These are phyloP conservation scores for Sesamia nonagrioides DNA, from an alignment of 1,140 invertebrate species.

Conservation along the genomic window DNA sequence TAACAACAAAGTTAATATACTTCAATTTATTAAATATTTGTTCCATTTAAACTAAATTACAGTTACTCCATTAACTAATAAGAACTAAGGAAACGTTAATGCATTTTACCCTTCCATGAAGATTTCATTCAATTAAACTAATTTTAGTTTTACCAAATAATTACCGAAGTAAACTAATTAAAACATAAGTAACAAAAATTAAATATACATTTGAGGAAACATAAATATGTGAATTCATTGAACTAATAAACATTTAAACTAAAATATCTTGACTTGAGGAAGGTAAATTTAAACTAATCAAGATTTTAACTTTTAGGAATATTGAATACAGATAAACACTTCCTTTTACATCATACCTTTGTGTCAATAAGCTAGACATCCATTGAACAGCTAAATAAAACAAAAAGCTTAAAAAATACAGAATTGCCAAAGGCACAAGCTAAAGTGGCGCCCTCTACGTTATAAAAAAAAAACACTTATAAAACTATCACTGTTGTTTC, in stretches of 20 bases:
- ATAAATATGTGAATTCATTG: slow-evolving; percentile 35
- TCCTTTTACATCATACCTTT: slow-evolving; percentile 10
- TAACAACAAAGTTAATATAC: slow-evolving; percentile 7
- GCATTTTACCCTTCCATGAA: slow-evolving; percentile 34
- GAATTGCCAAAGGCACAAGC: neutral
- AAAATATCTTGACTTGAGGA: slow-evolving; percentile 40
- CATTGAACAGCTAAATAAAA: neutral
- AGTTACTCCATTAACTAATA: slow-evolving; percentile 36
- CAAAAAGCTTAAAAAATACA: no score
- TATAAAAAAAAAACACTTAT: neutral
- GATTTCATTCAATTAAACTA: slow-evolving; percentile 24
- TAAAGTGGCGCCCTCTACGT: neutral
- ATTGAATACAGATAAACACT: slow-evolving; percentile 21
- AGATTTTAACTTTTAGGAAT: slow-evolving; percentile 16
- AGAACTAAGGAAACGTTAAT: slow-evolving; percentile 35
- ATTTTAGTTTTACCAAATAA: slow-evolving; percentile 35
- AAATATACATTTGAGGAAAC: slow-evolving; percentile 40
- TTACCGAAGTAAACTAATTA: slow-evolving; percentile 18
- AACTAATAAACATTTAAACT: slow-evolving; percentile 41
- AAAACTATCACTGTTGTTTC: neutral
- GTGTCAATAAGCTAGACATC: slow-evolving; percentile 26
- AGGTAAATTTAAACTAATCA: slow-evolving; percentile 28
- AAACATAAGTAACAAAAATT: slow-evolving; percentile 43
- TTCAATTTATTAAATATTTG: slow-evolving; percentile 44
- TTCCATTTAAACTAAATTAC: slow-evolving; percentile 36